Percentiles rank a stretch among this genome's conserved stretches.
These are phyloP conservation scores for Kuschelorhynchus macadamiae DNA, from an alignment of 2,888 invertebrate species.

Conservation along the genomic window DNA sequence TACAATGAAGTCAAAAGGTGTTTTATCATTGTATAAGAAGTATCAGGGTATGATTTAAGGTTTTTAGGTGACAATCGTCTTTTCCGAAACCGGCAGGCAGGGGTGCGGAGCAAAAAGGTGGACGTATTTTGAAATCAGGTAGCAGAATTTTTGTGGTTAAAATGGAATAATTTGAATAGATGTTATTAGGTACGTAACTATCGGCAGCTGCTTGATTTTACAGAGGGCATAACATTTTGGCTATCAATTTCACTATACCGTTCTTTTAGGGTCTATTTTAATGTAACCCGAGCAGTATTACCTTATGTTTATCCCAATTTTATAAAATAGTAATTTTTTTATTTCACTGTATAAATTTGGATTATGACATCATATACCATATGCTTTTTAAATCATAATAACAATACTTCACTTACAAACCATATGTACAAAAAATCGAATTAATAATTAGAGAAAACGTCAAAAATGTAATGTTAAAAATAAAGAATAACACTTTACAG, in stretches of 20 bases:
- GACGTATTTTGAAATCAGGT: conserved; percentile 41
- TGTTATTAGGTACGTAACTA: not conserved
- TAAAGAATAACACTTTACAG: too few relatives aligned
- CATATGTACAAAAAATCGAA: too few relatives aligned
- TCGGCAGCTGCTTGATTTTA: conserved; percentile 13
- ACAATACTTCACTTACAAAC: too few relatives aligned
- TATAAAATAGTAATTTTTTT: too few relatives aligned
- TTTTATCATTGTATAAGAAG: conserved; percentile 40
- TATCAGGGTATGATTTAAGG: conserved; percentile 43
- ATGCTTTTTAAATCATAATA: too few relatives aligned
- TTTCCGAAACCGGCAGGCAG: conserved; percentile 26
- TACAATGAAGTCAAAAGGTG: conserved; percentile 46
- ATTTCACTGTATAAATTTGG: too few relatives aligned
- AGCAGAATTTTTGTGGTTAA: conserved; percentile 36
- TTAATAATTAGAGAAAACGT: too few relatives aligned
- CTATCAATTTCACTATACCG: not conserved
- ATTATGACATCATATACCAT: too few relatives aligned
- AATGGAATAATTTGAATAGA: conserved; percentile 6
- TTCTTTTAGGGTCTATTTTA: not conserved
- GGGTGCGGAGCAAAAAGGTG: conserved; percentile 26
- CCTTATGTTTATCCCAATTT: too few relatives aligned
- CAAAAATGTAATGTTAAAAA: too few relatives aligned
- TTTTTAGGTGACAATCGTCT: conserved; percentile 35
- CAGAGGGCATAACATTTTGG: conserved; percentile 3
- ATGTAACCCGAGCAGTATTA: too few relatives aligned